Evolutionary conservation across 2,113 vertebrate species (phyloP), one percentile per base, ranked within the genome.

Genomic region (Cinclus cinclus): DNA sequence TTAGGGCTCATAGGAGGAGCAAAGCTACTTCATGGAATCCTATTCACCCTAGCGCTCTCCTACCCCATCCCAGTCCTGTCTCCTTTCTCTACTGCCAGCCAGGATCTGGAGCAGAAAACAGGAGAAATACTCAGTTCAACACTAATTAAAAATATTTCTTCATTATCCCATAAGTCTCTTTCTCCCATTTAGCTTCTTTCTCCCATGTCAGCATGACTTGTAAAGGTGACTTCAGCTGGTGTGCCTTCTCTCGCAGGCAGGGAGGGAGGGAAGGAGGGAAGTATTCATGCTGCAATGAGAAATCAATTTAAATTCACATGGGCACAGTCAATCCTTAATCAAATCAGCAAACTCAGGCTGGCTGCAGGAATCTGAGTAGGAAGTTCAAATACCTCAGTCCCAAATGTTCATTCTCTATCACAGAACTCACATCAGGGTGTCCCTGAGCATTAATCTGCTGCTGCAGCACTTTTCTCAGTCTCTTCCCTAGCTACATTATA

Each of bases 241-340:
- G 31, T 37, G 69, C 44, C 44, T 89, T 46, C 69, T 71, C 62
- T 69, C 5, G 3, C 31, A 47, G n/a, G 23, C 28, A 42, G 58
- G 24, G 15, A 79, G 52, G 31, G 18, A 87, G 18, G 31, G 35
- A 89, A 55, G 13, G 35, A 92, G 28, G 53, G 50, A 75, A 37
- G 21, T 52, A 75, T 62, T 91, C 81, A 69, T 30, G 42, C 27
- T 80, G 87, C 63, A 82, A 33, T 33, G n/a, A 91, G 83, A 92
- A 94, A 95, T 91, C 91, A 92, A 60, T 95, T 85, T 89, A 89
- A 89, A 97, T 87, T 87, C 87, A 94, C 58, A 62, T 33, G 50
- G 46, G 62, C 70, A 87, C 63, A 76, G 78, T 58, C 93, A 89
- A 47, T 79, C 77, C 74, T 89, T 89, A 89, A 81, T 89, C 70